Percentiles rank a stretch among this genome's conserved stretches.
These are phyloP conservation scores for Odocoileus hemionus DNA, from an alignment of 2,113 vertebrate genomes.

Conservation along the genomic window DNA sequence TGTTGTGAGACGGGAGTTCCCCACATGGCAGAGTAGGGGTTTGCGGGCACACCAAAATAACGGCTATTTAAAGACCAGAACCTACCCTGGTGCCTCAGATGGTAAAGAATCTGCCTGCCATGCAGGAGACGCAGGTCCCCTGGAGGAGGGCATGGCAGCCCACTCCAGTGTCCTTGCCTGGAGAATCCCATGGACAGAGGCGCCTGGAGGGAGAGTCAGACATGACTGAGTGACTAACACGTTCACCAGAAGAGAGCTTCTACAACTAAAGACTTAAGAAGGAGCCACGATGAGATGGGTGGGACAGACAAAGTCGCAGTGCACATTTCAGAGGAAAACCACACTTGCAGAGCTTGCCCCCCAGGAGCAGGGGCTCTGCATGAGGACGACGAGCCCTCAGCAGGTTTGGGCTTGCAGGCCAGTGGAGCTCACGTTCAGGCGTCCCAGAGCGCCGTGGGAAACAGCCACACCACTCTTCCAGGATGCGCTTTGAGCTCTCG, in stretches of 20 bases:
- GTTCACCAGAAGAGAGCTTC: not conserved
- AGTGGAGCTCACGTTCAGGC: not conserved
- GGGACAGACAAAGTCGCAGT: not conserved
- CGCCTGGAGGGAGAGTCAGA: not conserved
- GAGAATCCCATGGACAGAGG: not conserved
- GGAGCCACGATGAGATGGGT: not conserved
- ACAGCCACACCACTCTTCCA: not conserved
- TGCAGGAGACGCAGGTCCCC: not conserved
- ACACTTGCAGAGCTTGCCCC: not conserved
- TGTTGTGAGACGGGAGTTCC: accelerated
- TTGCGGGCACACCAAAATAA: not conserved
- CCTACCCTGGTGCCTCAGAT: not conserved
- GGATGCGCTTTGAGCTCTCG: not conserved
- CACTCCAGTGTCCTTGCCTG: not conserved
- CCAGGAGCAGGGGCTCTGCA: not conserved
- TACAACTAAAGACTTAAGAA: not conserved
- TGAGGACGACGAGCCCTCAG: not conserved
- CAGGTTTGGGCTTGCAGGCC: not conserved
- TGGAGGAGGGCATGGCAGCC: not conserved
- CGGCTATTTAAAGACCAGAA: not conserved
- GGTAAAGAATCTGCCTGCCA: not conserved
- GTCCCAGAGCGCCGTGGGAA: not conserved
- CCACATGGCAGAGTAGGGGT: not conserved
- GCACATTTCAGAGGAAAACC: too few species aligned
- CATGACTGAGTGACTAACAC: not conserved